Percentiles rank a stretch among this genome's conserved stretches.
Evolutionary conservation across 2,888 invertebrate genomes (phyloP).

Genomic region (Linnaemya vulpina): DNA sequence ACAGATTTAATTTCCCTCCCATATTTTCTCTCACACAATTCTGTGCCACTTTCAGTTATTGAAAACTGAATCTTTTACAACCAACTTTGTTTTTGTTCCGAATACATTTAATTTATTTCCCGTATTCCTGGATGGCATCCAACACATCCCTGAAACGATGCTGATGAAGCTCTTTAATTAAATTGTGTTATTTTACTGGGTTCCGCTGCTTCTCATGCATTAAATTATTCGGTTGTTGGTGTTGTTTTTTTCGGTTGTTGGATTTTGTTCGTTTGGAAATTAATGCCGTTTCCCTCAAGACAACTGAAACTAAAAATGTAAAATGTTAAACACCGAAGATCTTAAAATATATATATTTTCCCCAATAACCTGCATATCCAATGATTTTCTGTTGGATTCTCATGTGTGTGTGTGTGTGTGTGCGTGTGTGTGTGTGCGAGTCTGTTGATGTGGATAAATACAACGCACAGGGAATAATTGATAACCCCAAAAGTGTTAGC

Average conservation of each 20-base stretch:
- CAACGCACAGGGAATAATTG: conserved; percentile 58
- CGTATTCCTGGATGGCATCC: background rate
- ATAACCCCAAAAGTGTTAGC: conserved; percentile 54
- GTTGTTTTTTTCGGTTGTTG: background rate
- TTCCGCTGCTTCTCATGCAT: background rate
- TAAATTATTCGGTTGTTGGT: conserved; percentile 33
- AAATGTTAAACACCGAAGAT: conserved; percentile 33
- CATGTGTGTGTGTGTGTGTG: background rate
- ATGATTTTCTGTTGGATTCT: conserved; percentile 10
- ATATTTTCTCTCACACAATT: background rate
- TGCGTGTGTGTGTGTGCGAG: no score
- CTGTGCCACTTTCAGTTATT: conserved; percentile 5
- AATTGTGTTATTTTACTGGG: conserved; percentile 3
- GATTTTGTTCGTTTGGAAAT: conserved; percentile 10
- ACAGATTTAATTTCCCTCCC: background rate
- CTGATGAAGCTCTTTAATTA: conserved; percentile 29
- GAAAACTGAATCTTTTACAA: conserved; percentile 17
- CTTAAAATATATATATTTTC: conserved; percentile 50
- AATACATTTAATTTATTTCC: conserved; percentile 3
- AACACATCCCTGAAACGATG: background rate
- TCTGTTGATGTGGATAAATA: background rate
- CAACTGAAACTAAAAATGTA: conserved; percentile 41
- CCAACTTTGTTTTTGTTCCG: background rate
- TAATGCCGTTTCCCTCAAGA: conserved; percentile 49
- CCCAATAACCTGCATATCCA: conserved; percentile 53